Percentiles rank a stretch among this genome's conserved stretches.
Conservation (phyloP, 2,113 vertebrate genomes). For the Gymnorhina tibicen region DNA sequence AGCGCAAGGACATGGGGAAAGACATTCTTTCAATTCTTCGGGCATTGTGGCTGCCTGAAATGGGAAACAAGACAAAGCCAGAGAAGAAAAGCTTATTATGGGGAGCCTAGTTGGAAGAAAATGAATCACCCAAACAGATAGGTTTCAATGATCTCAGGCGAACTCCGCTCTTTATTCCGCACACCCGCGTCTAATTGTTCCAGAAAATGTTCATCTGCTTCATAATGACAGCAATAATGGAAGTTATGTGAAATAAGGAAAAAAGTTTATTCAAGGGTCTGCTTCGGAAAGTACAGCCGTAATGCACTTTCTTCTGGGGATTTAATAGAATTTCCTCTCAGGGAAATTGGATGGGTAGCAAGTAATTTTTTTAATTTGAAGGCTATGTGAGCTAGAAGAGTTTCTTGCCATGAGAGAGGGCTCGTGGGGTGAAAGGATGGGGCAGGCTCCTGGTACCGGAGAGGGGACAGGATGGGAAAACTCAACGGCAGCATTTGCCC, state of each 20-base stretch:
- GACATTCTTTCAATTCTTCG: constrained; percentile 70
- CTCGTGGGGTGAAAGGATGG: background rate
- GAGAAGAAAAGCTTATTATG: constrained; percentile 81
- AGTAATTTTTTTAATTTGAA: constrained; percentile 24
- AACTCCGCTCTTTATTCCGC: constrained; percentile 72
- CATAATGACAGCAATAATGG: constrained; percentile 75
- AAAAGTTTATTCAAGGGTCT: constrained; percentile 79
- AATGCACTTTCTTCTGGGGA: constrained; percentile 67
- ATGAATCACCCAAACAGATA: constrained; percentile 81
- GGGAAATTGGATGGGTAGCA: constrained; percentile 71
- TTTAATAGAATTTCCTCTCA: constrained; percentile 76
- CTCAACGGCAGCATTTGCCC: background rate
- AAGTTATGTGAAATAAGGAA: constrained; percentile 75
- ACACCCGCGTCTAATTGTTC: constrained; percentile 74
- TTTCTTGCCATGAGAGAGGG: background rate
- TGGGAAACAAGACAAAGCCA: constrained; percentile 76
- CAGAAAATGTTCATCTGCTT: constrained; percentile 80
- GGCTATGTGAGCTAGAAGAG: background rate
- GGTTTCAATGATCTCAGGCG: constrained; percentile 74
- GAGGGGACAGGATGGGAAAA: background rate
- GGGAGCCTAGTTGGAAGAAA: constrained; percentile 77
- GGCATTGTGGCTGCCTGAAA: constrained; percentile 76
- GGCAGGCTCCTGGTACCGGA: background rate
- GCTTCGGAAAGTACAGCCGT: constrained; percentile 62
- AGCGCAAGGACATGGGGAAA: constrained; percentile 76